These are phyloP conservation scores for Leptarthrus brevirostris DNA, from an alignment of 2,888 invertebrate species.

Conservation along the genomic window DNA sequence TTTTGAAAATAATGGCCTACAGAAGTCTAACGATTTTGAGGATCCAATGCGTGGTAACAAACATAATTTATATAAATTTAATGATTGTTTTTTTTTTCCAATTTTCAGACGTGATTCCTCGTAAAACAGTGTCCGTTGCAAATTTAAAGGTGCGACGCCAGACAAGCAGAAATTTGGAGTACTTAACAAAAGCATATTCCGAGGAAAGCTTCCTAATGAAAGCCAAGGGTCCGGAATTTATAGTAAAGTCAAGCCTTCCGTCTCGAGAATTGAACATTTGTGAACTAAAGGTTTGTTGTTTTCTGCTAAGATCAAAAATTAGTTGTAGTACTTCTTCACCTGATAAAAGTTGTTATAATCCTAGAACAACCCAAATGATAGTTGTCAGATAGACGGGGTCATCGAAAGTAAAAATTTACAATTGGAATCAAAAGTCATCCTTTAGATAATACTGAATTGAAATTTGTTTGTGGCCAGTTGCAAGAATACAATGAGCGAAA, in stretches of 20 bases:
- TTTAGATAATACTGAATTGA: no score
- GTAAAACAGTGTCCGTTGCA: slow-evolving; percentile 52
- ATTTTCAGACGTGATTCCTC: slow-evolving; percentile 47
- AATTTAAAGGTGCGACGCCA: slow-evolving; percentile 53
- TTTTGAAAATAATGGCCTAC: slow-evolving; percentile 8
- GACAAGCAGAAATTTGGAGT: slow-evolving; percentile 48
- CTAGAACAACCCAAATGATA: no score
- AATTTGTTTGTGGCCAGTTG: no score
- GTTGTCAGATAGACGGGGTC: no score
- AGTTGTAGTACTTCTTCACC: no score
- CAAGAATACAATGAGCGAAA: no score
- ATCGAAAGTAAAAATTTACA: no score
- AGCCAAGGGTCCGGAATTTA: slow-evolving; percentile 76
- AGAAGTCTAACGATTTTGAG: slow-evolving; percentile 32
- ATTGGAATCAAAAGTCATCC: no score
- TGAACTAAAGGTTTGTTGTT: slow-evolving; percentile 54
- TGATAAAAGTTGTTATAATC: no score
- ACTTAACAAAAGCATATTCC: slow-evolving; percentile 50
- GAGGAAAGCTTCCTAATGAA: slow-evolving; percentile 51
- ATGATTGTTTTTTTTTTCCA: slow-evolving; percentile 14
- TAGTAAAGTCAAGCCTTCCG: slow-evolving; percentile 76
- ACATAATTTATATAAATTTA: no score
- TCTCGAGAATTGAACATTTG: slow-evolving; percentile 73
- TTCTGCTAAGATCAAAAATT: no score
- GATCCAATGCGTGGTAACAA: slow-evolving; percentile 21